Percentiles rank a stretch among this genome's conserved stretches.
Conservation (phyloP, 1,140 invertebrate species). For the Lepidostoma basale region DNA sequence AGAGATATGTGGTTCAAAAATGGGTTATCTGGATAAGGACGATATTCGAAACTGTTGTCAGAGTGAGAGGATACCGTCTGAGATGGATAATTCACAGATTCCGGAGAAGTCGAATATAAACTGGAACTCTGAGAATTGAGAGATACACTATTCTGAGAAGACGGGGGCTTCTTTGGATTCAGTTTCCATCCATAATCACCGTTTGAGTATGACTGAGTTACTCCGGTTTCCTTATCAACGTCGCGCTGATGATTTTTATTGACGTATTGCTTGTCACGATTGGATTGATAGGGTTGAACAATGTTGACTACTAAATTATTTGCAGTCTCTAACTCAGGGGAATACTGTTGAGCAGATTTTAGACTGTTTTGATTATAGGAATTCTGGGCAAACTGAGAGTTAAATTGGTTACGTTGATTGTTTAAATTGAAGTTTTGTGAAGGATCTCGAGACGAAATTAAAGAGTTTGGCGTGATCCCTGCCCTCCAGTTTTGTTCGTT, state of each 20-base stretch:
- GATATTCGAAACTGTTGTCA: constrained; percentile 30
- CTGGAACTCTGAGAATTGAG: constrained; percentile 46
- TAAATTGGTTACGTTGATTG: constrained; percentile 38
- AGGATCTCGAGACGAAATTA: neutral
- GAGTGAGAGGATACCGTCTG: constrained; percentile 35
- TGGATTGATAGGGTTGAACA: constrained; percentile 20
- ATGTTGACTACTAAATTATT: constrained; percentile 42
- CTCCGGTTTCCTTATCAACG: constrained; percentile 48
- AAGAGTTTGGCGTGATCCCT: neutral
- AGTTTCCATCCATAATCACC: constrained; percentile 60
- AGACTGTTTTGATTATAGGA: constrained; percentile 19
- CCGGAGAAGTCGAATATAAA: constrained; percentile 49
- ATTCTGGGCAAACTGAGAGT: constrained; percentile 46
- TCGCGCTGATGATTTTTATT: constrained; percentile 45
- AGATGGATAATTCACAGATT: constrained; percentile 30
- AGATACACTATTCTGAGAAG: constrained; percentile 45
- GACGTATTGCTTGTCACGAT: constrained; percentile 27
- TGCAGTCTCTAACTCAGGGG: constrained; percentile 29
- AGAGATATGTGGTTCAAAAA: constrained; percentile 51
- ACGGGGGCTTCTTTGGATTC: constrained; percentile 49
- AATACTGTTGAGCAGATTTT: constrained; percentile 21
- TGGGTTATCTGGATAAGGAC: constrained; percentile 43
- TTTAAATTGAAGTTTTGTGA: neutral
- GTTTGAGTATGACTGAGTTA: constrained; percentile 55
- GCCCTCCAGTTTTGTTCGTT: constrained; percentile 29